Evolutionary conservation across 2,113 vertebrate species (phyloP), one percentile per base, ranked within the genome.

Genomic region (Sorex fumeus): DNA sequence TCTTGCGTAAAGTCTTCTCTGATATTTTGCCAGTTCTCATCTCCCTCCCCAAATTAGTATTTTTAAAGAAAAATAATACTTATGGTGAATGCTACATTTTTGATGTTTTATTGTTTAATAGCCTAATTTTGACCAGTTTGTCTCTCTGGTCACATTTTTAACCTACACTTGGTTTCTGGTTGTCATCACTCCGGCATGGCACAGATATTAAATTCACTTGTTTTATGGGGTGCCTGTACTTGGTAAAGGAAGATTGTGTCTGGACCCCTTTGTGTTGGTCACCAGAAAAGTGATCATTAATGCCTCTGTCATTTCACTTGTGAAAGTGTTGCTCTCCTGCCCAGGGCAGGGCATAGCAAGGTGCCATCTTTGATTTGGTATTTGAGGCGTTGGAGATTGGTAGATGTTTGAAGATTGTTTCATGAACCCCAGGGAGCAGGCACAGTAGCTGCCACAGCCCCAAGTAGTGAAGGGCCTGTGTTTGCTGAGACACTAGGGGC

Each of bases 1-100:
- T 86, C 47, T 91, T 88, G 8, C 11, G 23, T 57, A 30, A 83
- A 53, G 16, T 40, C 57, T 92, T 94, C 90, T 84, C 75, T 93
- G 47, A 50, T 78, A 6, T 87, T 87, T 93, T 23, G 86, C 30
- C 8, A 43, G 82, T 88, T 7, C 64, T 16, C 5, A 3, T 74
- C 27, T 84, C 88, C 50, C 70, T 40, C 45, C 10, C 80, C 23
- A 53, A 13, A 43, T 9, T 60, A n/a, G 77, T 18, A 25, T 82
- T 90, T 82, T 45, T 43, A 86, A 82, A 88, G 40, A 66, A 10
- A 66, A 87, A 71, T 64, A 32, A 45, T 74, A 69, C n/a, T 50
- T 66, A 67, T 23, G 81, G 30, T 34, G 71, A 12, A 11, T 79
- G 13, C 32, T 86, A 28, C 34, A 66, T 80, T 78, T 87, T n/a